These are phyloP conservation scores for Nyleta sp. DNA, from an alignment of 2,888 invertebrate genomes.

Conservation along the genomic window DNA sequence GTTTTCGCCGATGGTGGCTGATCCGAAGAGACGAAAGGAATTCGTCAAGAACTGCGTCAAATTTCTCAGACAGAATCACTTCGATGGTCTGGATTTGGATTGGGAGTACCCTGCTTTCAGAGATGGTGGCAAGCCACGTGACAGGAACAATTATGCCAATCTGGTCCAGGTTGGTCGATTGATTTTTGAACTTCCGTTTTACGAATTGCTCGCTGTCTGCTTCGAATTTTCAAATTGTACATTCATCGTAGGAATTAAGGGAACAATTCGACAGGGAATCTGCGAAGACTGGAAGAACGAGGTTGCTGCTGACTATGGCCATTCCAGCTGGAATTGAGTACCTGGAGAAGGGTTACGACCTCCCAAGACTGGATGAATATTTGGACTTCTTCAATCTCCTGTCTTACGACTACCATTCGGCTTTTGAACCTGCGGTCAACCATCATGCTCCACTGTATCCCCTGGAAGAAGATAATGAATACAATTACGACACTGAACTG, in stretches of 20 bases:
- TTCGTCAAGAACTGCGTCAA: conserved; percentile 93
- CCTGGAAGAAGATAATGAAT: conserved; percentile 91
- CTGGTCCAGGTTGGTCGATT: conserved; percentile 87
- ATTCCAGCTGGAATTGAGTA: conserved; percentile 97
- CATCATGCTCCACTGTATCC: conserved; percentile 95
- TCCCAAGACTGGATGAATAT: conserved; percentile 93
- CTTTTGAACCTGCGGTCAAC: conserved; percentile 94
- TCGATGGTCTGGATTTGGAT: conserved; percentile 96
- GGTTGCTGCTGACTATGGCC: conserved; percentile 94
- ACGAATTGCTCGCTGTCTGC: too few species aligned
- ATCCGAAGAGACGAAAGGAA: conserved; percentile 88
- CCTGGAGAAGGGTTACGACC: conserved; percentile 96
- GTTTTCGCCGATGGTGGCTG: conserved; percentile 95
- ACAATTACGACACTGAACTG: conserved; percentile 93
- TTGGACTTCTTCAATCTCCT: conserved; percentile 96
- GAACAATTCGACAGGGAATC: conserved; percentile 95
- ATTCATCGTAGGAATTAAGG: conserved; percentile 81
- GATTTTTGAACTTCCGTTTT: not conserved
- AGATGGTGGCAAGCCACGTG: conserved; percentile 88
- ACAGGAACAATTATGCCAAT: conserved; percentile 93
- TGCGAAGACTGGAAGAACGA: conserved; percentile 90
- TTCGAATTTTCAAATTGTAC: too few species aligned
- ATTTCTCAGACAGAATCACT: conserved; percentile 95
- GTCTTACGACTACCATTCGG: conserved; percentile 96
- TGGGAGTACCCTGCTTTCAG: conserved; percentile 95